Conservation (phyloP, 2,113 vertebrate genomes). For the Lophura nycthemera region DNA sequence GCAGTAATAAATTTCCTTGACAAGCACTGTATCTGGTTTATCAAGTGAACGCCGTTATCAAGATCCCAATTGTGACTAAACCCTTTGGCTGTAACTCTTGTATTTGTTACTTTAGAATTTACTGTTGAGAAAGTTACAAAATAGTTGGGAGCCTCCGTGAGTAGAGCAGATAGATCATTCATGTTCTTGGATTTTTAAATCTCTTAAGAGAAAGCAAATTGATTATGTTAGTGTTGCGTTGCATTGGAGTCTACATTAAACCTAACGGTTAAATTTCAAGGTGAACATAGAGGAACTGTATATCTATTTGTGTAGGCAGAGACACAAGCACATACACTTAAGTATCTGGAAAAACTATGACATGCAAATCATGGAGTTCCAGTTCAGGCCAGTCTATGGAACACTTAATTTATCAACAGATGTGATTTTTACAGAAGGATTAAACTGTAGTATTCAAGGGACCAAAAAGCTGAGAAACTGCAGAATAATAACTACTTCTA, state of each 20-base stretch:
- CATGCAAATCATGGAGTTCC: not conserved
- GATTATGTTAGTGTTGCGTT: not conserved
- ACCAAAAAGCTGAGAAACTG: not conserved
- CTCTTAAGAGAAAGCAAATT: not conserved
- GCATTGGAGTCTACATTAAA: not conserved
- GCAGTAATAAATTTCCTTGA: not conserved
- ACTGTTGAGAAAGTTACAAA: not conserved
- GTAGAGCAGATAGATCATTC: not conserved
- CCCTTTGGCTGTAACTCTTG: not conserved
- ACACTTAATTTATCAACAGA: slow-evolving; percentile 23
- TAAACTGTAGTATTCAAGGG: not conserved
- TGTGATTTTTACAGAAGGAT: slow-evolving; percentile 9
- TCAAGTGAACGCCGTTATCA: not conserved
- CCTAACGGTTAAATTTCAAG: not conserved
- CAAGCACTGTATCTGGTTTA: not conserved
- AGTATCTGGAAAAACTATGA: not conserved
- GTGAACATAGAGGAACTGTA: accelerated
- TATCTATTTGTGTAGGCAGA: not conserved
- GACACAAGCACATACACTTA: not conserved
- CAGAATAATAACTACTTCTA: not conserved
- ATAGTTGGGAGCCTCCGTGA: not conserved
- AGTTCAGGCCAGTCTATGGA: not conserved
- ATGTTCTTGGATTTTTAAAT: not conserved
- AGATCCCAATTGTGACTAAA: not conserved
- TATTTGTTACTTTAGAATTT: not conserved